Evolutionary conservation across 2,797 vertebrate genomes (phyloP), one percentile per base, ranked within the genome.

Genomic region (Hozukius guyotensis): DNA sequence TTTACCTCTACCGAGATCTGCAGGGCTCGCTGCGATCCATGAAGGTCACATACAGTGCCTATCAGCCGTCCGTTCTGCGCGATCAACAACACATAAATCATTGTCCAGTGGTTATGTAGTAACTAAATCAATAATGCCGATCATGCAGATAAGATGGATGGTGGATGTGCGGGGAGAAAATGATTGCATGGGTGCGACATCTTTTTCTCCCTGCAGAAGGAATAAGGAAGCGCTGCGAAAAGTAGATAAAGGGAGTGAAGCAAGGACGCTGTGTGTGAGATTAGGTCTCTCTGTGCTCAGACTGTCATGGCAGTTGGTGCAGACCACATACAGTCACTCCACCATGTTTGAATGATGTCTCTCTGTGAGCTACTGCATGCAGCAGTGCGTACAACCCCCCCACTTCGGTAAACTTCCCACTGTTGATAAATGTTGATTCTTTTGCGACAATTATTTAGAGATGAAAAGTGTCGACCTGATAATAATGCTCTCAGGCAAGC

Each of bases 71-170:
- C 5, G 24, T 74, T 84, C 65, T 82, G 75, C 62, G 61, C 75
- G 1, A 81, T 86, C 87, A 71, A 72, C 75, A 66, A 80, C 78
- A 76, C 84, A 89, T 89, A 82, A 90, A 92, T 93, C 90, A 86
- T 87, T 66, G 79, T 84, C 52, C 57, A 10, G 64, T 62, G 86
- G 80, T 83, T 86, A 75, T 84, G 85, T 87, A 73, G 72, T 81
- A 86, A 88, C 82, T 29, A 76, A 83, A 92, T 93, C 87, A 82
- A 91, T 92, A 62, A 75, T 81, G 69, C 75, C 53, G 81, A 93
- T 93, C 82, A 86, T 88, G 82, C 59, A 87, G 92, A 91, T 87
- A 88, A 87, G 88, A 93, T 52, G 75, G 89, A 87, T 83, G 85
- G 82, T 77, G 77, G 62, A 69, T 77, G 77, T 70, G 74, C 80